A percentile compares a stretch with the other conserved stretches of the same genome.
These are phyloP conservation scores for Drosophila parvula DNA, from an alignment of 1,140 invertebrate species.

Conservation along the genomic window DNA sequence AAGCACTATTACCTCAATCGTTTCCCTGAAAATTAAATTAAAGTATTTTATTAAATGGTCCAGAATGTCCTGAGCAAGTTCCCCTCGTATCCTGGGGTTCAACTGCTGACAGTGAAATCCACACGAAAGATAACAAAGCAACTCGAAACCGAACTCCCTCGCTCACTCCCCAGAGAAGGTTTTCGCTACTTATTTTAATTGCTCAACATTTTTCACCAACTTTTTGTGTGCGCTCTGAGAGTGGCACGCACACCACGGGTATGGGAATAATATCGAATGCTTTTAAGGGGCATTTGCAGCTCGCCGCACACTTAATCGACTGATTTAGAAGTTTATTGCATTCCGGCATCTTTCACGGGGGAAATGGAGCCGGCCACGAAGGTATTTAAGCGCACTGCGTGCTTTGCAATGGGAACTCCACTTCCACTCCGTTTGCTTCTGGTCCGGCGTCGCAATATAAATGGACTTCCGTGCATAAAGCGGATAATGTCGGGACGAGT, in stretches of 20 bases:
- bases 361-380: slow-evolving; percentile 72
- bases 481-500: slow-evolving; percentile 58
- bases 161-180: slow-evolving; percentile 29
- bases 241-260: slow-evolving; percentile 1
- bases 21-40: slow-evolving; percentile 33
- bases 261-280: slow-evolving; percentile 23
- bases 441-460: slow-evolving; percentile 53
- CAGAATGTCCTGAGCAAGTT: slow-evolving; percentile 3
- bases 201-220: slow-evolving; percentile 76
- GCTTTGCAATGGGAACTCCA: slow-evolving; percentile 41
- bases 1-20: not conserved
- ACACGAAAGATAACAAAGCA: slow-evolving; percentile 50
- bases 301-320: slow-evolving; percentile 73
- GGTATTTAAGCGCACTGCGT: slow-evolving; percentile 69
- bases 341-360: slow-evolving; percentile 52
- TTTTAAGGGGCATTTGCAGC: slow-evolving; percentile 66
- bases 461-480: slow-evolving; percentile 78
- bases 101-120: slow-evolving; percentile 64
- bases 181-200: slow-evolving; percentile 76
- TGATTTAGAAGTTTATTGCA: slow-evolving; percentile 82
- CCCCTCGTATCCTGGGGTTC: not conserved
- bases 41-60: slow-evolving; percentile 32
- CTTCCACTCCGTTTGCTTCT: slow-evolving; percentile 69
- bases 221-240: slow-evolving; percentile 28
- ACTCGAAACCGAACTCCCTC: slow-evolving; percentile 8